phyloP scores from a whole-genome alignment of 2,888 invertebrate genomes.

The Tiliacea citrago region DNA sequence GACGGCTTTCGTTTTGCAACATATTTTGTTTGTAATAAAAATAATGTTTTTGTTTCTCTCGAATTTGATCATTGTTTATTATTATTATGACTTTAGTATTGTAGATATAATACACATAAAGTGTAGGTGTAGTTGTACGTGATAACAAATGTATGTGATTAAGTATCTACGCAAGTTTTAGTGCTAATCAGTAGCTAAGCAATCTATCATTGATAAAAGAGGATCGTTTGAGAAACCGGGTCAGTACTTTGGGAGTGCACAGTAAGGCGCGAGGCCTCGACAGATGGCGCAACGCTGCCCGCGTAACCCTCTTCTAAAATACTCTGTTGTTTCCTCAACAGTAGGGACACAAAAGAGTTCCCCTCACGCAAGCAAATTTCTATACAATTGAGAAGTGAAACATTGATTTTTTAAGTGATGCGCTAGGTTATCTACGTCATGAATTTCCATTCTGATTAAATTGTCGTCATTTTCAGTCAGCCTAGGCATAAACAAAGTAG shows the following conservation, averaged over 20 bases:
- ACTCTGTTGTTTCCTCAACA: constrained; percentile 20
- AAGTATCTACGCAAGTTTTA: constrained; percentile 31
- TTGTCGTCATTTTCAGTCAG: neutral
- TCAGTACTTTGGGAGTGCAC: constrained; percentile 34
- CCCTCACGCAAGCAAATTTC: constrained; percentile 6
- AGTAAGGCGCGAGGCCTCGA: constrained; percentile 12
- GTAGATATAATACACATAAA: constrained; percentile 11
- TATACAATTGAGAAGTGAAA: constrained; percentile 13
- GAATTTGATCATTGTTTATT: constrained; percentile 5
- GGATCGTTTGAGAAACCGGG: constrained; percentile 54
- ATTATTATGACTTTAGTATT: constrained; percentile 4
- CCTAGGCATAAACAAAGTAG: neutral
- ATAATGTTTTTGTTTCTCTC: neutral
- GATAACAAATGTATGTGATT: constrained; percentile 60
- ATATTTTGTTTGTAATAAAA: neutral
- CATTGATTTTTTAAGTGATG: constrained; percentile 20
- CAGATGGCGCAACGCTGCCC: constrained; percentile 54
- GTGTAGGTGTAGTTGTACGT: constrained; percentile 2
- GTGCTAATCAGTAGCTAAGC: constrained; percentile 55
- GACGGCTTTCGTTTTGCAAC: constrained; percentile 1
- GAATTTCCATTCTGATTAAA: neutral
- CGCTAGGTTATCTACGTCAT: neutral
- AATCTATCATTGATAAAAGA: constrained; percentile 60
- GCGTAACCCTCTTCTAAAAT: constrained; percentile 7
- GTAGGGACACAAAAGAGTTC: constrained; percentile 12